A percentile compares a stretch with the other conserved stretches of the same genome.
phyloP scores from a whole-genome alignment of 2,888 invertebrate genomes.

The Temnothorax ravouxi region DNA sequence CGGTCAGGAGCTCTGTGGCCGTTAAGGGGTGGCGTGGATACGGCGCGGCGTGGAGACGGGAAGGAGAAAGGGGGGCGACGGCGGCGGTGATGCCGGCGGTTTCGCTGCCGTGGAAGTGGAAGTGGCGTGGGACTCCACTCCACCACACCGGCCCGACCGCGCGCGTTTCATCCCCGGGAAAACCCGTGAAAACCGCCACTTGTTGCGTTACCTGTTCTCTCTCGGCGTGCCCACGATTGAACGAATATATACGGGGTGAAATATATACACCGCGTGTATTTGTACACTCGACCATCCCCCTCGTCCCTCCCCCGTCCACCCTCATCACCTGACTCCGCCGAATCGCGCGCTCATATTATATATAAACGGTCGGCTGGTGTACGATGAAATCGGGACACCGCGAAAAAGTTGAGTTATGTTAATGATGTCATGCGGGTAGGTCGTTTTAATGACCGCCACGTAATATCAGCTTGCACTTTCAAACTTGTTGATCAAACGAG shows the following conservation, averaged over 20 bases:
- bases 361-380: not conserved
- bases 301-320: not conserved
- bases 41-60: conserved; percentile 53
- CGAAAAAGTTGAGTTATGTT: conserved; percentile 51
- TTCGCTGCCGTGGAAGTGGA: conserved; percentile 75
- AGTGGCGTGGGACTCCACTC: conserved; percentile 78
- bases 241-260: conserved; percentile 65
- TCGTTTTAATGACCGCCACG: not conserved
- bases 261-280: conserved; percentile 63
- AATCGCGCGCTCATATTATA: conserved; percentile 46
- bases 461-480: not conserved
- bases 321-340: conserved; percentile 9
- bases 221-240: conserved; percentile 52
- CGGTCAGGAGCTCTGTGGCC: conserved; percentile 78
- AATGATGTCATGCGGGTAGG: conserved; percentile 26
- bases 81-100: conserved; percentile 70
- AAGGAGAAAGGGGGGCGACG: conserved; percentile 32
- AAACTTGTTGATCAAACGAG: conserved; percentile 40
- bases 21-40: conserved; percentile 73
- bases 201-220: conserved; percentile 83
- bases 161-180: conserved; percentile 85
- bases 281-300: conserved; percentile 41
- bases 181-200: conserved; percentile 86
- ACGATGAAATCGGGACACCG: conserved; percentile 38
- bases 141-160: conserved; percentile 71